Base-by-base conservation (phyloP, 2,113 vertebrate species). In the Melierax canorus region DNA sequence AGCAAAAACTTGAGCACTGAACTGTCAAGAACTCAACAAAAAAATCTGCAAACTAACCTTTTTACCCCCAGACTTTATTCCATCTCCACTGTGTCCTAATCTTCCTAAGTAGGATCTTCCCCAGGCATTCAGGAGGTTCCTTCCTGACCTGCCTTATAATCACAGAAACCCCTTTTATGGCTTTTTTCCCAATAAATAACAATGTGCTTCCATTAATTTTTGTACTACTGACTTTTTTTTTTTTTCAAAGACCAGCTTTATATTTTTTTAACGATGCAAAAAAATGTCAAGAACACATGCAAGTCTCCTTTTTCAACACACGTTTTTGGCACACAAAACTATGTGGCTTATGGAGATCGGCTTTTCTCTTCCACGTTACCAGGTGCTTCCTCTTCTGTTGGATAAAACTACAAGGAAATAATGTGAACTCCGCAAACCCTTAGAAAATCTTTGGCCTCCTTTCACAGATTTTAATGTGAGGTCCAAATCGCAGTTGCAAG, bases 371-470 rank as follows among this genome's bases (percentile, higher is more conserved):
- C 39, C 30, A 48, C 9, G 0, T 60, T 83, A 88, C 71, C 82
- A 95, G 92, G 94, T 95, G 91, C 95, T 97, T 96, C 88, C 91
- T 94, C 30, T 90, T 93, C 79, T 83, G 23, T 66, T 93, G 86
- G 86, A 86, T 74, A 86, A 83, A 83, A 66, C 62, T 90, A 66
- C 41, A 92, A 94, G 82, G 41, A 86, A 96, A 82, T 55, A 69
- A 71, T 7, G 17, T 41, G 56, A 91, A 90, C 43, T 46, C 53
- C 69, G 19, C 43, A 88, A 90, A 67, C 38, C 38, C 51, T 82
- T 68, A 46, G 66, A 80, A 95, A 62, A 27, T 72, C 43, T 21
- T 84, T 88, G 77, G 69, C 60, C 12, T 82, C 32, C 51, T 75
- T 78, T 95, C 94, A 88, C 56, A 43, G 69, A 51, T 79, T 90